Evolutionary conservation across 2,888 invertebrate genomes (phyloP).

Genomic region (Nomada flava): DNA sequence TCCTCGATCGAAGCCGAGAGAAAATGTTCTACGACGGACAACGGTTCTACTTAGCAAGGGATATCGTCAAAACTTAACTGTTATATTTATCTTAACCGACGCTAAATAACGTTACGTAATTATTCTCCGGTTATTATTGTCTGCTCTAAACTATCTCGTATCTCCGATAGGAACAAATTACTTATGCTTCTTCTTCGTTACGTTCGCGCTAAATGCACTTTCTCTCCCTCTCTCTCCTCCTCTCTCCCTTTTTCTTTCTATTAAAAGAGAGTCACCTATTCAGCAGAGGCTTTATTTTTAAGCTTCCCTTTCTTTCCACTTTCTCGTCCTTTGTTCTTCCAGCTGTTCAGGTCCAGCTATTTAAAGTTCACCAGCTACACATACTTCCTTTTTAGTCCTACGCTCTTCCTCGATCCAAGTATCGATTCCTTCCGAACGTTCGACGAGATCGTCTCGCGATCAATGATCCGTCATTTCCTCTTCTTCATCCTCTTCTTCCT

Average conservation of each 20-base stretch:
- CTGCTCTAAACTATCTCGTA: conserved; percentile 56
- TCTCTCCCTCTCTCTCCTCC: not conserved
- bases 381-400: conserved; percentile 28
- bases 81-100: conserved; percentile 32
- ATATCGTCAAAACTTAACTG: conserved; percentile 39
- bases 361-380: conserved; percentile 44
- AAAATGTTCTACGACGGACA: conserved; percentile 22
- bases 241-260: conserved; percentile 1
- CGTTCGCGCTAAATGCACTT: conserved; percentile 25
- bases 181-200: conserved; percentile 19
- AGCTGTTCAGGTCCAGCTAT: conserved; percentile 48
- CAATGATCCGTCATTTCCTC: not conserved
- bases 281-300: conserved; percentile 41
- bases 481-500: not conserved
- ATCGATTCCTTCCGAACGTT: conserved; percentile 15
- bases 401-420: conserved; percentile 17
- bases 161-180: conserved; percentile 55
- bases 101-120: conserved; percentile 37
- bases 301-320: conserved; percentile 32
- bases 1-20: conserved; percentile 4
- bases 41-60: conserved; percentile 27
- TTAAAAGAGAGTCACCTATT: conserved; percentile 26
- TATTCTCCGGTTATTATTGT: conserved; percentile 53
- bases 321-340: conserved; percentile 52
- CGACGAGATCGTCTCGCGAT: not conserved